Percentiles rank a stretch among this genome's conserved stretches.
Conservation (phyloP, 1,140 invertebrate genomes). For the Himalopsyche phryganea region DNA sequence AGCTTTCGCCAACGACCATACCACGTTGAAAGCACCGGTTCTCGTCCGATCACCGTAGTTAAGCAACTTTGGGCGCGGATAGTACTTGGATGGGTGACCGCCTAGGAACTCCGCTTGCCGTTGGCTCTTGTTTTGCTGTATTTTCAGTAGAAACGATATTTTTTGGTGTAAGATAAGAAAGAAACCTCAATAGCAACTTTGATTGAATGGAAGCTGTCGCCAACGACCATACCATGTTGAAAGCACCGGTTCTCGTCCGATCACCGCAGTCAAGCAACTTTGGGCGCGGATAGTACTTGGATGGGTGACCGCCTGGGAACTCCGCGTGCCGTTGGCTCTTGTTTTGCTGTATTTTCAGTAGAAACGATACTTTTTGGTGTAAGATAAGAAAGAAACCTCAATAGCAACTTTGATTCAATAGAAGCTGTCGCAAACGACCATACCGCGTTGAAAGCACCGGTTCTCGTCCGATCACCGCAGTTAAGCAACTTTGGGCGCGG, state of each 20-base stretch:
- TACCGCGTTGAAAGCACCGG: conserved; percentile 33
- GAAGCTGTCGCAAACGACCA: conserved; percentile 33
- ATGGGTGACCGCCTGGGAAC: conserved; percentile 33
- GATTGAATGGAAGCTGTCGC: no score
- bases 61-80: conserved; percentile 33
- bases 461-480: conserved; percentile 35
- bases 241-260: conserved; percentile 31
- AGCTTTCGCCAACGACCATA: conserved; percentile 34
- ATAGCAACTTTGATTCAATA: no score
- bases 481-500: conserved; percentile 34
- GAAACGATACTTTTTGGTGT: no score
- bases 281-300: conserved; percentile 31
- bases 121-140: conserved; percentile 31
- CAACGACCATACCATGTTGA: conserved; percentile 32
- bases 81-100: conserved; percentile 35
- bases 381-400: no score
- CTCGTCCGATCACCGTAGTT: conserved; percentile 35
- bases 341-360: no score
- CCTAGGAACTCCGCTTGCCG: conserved; percentile 34
- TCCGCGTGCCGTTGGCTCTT: conserved; percentile 29
- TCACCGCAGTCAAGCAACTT: conserved; percentile 32
- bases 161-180: no score
- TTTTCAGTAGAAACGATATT: no score
- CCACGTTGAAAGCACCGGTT: conserved; percentile 33
- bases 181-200: no score